phyloP scores from a whole-genome alignment of 2,797 vertebrate species.

The Bufotes viridis region DNA sequence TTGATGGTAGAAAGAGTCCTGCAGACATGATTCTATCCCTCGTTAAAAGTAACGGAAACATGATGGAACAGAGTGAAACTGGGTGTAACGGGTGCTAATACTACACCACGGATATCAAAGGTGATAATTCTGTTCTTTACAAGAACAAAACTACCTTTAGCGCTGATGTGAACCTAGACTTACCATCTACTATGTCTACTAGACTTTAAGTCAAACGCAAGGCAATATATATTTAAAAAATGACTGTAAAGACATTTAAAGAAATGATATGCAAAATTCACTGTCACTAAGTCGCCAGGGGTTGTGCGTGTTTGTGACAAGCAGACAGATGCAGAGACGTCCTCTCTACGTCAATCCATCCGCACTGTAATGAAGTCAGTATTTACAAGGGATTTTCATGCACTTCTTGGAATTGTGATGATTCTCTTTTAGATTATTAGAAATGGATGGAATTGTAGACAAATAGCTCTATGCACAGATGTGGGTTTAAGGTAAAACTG shows the following conservation, averaged over 20 bases:
- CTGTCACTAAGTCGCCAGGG: not conserved
- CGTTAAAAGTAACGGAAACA: no score
- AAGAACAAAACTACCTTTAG: no score
- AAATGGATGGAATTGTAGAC: slow-evolving; percentile 60
- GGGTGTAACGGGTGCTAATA: no score
- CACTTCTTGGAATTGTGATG: slow-evolving; percentile 37
- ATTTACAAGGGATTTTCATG: slow-evolving; percentile 36
- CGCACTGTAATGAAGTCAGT: slow-evolving; percentile 32
- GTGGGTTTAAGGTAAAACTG: slow-evolving; percentile 74
- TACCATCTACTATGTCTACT: not conserved
- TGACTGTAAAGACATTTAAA: not conserved
- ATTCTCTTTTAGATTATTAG: slow-evolving; percentile 64
- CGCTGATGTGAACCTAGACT: no score
- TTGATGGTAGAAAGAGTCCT: no score
- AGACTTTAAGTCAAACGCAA: not conserved
- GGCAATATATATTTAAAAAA: not conserved
- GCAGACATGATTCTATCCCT: no score
- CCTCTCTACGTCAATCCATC: not conserved
- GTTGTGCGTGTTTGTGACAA: not conserved
- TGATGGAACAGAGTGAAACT: no score
- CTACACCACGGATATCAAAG: no score
- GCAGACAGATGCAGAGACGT: slow-evolving; percentile 21
- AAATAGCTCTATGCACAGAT: slow-evolving; percentile 71
- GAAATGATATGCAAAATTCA: not conserved
- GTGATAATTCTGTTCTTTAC: no score